Conservation (phyloP, 2,113 vertebrate genomes). For the Suricata suricatta region DNA sequence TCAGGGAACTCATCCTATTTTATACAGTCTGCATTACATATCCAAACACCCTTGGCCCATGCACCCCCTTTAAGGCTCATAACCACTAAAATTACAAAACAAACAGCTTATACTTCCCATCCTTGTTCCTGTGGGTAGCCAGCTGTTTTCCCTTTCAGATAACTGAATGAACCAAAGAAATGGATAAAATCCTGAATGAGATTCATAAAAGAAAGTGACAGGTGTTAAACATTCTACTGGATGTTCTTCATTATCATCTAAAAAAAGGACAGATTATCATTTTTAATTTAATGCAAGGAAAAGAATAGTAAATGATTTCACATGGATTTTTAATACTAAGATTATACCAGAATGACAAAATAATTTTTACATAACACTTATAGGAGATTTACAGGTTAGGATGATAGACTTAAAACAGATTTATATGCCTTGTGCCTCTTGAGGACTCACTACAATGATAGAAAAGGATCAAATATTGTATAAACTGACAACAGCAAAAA, state of each 20-base stretch:
- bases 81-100: not conserved
- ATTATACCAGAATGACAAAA: conserved; percentile 27
- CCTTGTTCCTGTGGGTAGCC: not conserved
- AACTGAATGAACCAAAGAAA: conserved; percentile 47
- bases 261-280: conserved; percentile 6
- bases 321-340: not conserved
- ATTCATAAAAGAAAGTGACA: conserved; percentile 34
- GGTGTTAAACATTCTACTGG: conserved; percentile 28
- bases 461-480: conserved; percentile 1
- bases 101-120: not conserved
- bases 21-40: not conserved
- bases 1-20: not conserved
- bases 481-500: not conserved
- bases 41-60: not conserved
- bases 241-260: conserved; percentile 33
- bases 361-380: conserved; percentile 19
- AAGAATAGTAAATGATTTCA: conserved; percentile 48
- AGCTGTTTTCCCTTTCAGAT: conserved; percentile 52
- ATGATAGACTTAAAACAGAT: conserved; percentile 2
- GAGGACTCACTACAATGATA: not conserved
- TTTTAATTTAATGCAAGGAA: conserved; percentile 46
- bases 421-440: conserved; percentile 19
- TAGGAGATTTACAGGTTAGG: not conserved
- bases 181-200: conserved; percentile 40
- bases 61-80: not conserved